Percentiles rank a stretch among this genome's conserved stretches.
Evolutionary conservation across 1,140 invertebrate species (phyloP).

Genomic region (Aphelenchoides fujianensis): DNA sequence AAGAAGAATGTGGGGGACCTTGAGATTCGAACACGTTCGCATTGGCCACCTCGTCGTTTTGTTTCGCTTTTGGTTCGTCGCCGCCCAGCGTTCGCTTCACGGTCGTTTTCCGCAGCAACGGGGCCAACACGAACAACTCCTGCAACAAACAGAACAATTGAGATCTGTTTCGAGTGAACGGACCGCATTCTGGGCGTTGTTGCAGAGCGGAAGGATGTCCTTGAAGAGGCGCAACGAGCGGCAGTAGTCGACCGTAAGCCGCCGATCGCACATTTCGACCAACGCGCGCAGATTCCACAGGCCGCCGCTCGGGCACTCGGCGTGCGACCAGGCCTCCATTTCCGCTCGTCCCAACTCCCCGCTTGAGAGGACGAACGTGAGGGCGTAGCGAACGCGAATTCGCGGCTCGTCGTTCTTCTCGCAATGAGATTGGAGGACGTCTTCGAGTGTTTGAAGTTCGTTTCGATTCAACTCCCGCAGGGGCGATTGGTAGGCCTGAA

Average conservation of each 20-base stretch:
- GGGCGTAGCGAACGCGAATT: constrained; percentile 22
- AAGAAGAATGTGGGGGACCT: background rate
- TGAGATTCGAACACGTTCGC: background rate
- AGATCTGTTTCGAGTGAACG: too few species aligned
- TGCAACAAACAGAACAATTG: background rate
- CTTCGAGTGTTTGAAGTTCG: constrained; percentile 29
- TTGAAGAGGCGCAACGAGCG: background rate
- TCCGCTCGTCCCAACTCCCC: constrained; percentile 11
- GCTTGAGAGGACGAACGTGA: constrained; percentile 17
- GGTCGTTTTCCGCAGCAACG: background rate
- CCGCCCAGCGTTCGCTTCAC: background rate
- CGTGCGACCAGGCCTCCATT: constrained; percentile 6
- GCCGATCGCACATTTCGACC: constrained; percentile 34
- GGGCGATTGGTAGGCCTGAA: constrained; percentile 8
- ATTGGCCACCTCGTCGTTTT: background rate
- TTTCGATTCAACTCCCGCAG: constrained; percentile 24
- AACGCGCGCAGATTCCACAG: constrained; percentile 27
- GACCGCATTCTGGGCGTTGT: constrained; percentile 8
- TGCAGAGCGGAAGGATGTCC: background rate
- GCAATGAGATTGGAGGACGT: constrained; percentile 25
- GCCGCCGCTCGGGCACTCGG: background rate
- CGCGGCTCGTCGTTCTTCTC: constrained; percentile 34
- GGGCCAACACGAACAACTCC: constrained; percentile 10
- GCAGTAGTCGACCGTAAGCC: constrained; percentile 15
- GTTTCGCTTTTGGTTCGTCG: background rate